Evolutionary conservation across 2,888 invertebrate species (phyloP).

Genomic region (Andrena trimmerana): DNA sequence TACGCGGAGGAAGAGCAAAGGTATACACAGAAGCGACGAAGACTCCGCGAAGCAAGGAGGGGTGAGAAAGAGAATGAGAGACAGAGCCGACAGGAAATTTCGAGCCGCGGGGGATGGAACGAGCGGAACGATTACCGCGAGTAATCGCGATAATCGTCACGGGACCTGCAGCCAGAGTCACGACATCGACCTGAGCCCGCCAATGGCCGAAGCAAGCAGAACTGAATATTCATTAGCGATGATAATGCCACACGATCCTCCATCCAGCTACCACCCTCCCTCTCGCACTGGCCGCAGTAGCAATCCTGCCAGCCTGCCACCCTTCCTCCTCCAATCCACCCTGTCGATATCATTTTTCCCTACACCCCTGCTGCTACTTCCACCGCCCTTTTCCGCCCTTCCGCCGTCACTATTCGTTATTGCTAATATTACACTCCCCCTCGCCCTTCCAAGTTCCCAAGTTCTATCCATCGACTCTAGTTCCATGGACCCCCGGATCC

Average conservation of each 20-base stretch:
- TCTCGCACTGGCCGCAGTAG: conserved; percentile 25
- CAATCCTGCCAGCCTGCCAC: conserved; percentile 31
- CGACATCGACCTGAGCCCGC: conserved; percentile 73
- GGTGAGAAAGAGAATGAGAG: not conserved
- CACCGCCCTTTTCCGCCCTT: conserved; percentile 1
- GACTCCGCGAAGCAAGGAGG: not conserved
- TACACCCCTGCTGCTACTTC: conserved; percentile 27
- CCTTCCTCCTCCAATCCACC: conserved; percentile 9
- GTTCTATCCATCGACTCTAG: conserved; percentile 20
- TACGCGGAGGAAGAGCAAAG: not conserved
- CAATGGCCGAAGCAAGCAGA: conserved; percentile 76
- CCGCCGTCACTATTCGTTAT: conserved; percentile 31
- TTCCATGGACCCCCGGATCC: conserved; percentile 43
- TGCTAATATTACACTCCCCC: conserved; percentile 33
- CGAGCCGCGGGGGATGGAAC: conserved; percentile 34
- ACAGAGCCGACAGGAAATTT: conserved; percentile 43
- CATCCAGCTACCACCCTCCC: conserved; percentile 54
- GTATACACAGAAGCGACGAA: not conserved
- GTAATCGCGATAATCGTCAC: conserved; percentile 73
- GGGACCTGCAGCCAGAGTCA: conserved; percentile 70
- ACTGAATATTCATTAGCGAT: conserved; percentile 82
- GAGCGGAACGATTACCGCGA: conserved; percentile 65
- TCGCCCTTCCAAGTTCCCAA: conserved; percentile 9
- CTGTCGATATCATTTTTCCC: conserved; percentile 43
- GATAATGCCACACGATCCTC: conserved; percentile 77